Evolutionary conservation across 2,797 vertebrate genomes (phyloP).

Genomic region (Pithecia hirsuta): DNA sequence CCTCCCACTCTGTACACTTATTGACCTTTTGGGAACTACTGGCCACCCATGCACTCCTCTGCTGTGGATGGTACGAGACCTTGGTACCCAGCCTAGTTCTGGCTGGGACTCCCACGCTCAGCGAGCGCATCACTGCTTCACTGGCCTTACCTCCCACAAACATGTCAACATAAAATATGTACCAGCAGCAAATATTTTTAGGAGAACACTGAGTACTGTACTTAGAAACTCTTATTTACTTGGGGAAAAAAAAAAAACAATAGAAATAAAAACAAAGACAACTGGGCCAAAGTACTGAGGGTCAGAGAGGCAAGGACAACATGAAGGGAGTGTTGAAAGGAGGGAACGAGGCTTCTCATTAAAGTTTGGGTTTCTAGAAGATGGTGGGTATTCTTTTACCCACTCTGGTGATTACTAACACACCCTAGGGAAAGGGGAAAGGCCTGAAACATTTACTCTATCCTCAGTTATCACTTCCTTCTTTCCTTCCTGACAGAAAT

Average conservation of each 20-base stretch:
- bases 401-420: not conserved
- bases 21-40: not conserved
- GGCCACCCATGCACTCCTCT: not conserved
- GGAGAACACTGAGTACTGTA: constrained; percentile 53
- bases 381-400: not conserved
- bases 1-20: not conserved
- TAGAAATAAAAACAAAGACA: constrained; percentile 50
- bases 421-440: not conserved
- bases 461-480: not conserved
- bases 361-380: constrained; percentile 53
- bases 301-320: constrained; percentile 25
- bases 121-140: accelerated
- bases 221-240: constrained; percentile 42
- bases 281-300: not conserved
- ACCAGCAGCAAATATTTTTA: constrained; percentile 57
- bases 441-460: not conserved
- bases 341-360: constrained; percentile 28
- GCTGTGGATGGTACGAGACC: not conserved
- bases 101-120: accelerated
- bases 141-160: not conserved
- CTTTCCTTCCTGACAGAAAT: not conserved
- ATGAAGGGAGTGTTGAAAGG: not conserved
- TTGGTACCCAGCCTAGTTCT: not conserved
- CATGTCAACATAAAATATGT: not conserved
- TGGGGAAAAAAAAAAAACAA: constrained; percentile 33